Base-by-base conservation (phyloP, 2,113 vertebrate species). In the Mungos mungo region DNA sequence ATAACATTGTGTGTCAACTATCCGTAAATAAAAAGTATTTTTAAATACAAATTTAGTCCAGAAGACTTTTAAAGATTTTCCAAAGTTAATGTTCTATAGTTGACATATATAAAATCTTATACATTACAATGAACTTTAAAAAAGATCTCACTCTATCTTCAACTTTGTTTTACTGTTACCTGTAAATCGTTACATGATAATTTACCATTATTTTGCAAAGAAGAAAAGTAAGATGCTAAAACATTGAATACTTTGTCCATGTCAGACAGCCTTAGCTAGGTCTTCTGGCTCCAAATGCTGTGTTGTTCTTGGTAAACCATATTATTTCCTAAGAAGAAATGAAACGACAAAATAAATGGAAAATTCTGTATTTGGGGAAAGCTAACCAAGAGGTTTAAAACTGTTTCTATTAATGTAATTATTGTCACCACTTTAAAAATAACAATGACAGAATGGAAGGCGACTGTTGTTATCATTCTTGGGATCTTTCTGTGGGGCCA, bases 341-440 rank as follows among this genome's bases (percentile, higher is more conserved):
- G 35, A 95, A 84, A 66, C 83, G 41, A 71, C 47, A 84, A 80
- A 47, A 15, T 72, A 82, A 80, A 1, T 68, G 52, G 68, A 72
- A 85, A 71, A 95, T 50, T 68, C 27, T 97, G 2, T 18, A 69
- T 63, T 15, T 69, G 91, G 66, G 77, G 74, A 90, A 90, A 79
- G 38, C 81, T 88, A 69, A 90, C 27, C 88, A 35, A 97, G 31
- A 87, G 76, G 27, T 54, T 77, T 95, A 87, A 95, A 89, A 93
- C 10, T 93, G 16, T 45, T 87, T 96, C 2, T 80, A 4, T n/a
- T 95, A 68, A 45, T 87, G n/a, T 7, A 1, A 2, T 85, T 85
- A 27, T 95, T 94, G 25, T 96, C 14, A 27, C 87, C 77, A 88
- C 31, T 90, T 96, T 87, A 83, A 95, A 77, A 74, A 66, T 63